Conservation (phyloP, 1,140 invertebrate species). For the Hypsibius dujardini region DNA sequence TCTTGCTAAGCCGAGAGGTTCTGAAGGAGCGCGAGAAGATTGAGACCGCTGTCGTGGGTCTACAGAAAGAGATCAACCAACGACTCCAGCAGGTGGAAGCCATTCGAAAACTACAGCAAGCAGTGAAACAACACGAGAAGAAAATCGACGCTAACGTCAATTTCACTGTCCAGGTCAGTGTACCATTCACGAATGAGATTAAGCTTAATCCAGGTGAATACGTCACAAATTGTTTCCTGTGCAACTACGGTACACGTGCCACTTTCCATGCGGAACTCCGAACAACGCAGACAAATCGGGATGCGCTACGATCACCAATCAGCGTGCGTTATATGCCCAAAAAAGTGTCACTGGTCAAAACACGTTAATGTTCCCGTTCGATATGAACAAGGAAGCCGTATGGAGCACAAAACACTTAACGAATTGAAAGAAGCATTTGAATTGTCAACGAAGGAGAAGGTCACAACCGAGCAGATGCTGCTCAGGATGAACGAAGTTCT, state of each 20-base stretch:
- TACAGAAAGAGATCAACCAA: neutral
- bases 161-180: conserved; percentile 20
- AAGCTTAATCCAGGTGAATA: conserved; percentile 20
- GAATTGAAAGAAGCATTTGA: neutral
- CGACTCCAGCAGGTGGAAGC: neutral
- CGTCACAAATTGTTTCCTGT: conserved; percentile 25
- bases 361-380: neutral
- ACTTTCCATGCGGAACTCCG: conserved; percentile 20
- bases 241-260: conserved; percentile 25
- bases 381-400: neutral
- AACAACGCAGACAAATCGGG: neutral
- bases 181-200: conserved; percentile 7
- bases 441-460: neutral
- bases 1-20: neutral
- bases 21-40: neutral
- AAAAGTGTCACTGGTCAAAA: neutral
- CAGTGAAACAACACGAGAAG: conserved; percentile 18
- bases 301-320: neutral
- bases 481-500: neutral
- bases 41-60: neutral
- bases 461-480: neutral
- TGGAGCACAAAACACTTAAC: neutral
- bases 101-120: conserved; percentile 16
- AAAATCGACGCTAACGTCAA: conserved; percentile 24
- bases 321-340: neutral